These are phyloP conservation scores for Ochotona princeps DNA, from an alignment of 2,113 vertebrate species.

Conservation along the genomic window DNA sequence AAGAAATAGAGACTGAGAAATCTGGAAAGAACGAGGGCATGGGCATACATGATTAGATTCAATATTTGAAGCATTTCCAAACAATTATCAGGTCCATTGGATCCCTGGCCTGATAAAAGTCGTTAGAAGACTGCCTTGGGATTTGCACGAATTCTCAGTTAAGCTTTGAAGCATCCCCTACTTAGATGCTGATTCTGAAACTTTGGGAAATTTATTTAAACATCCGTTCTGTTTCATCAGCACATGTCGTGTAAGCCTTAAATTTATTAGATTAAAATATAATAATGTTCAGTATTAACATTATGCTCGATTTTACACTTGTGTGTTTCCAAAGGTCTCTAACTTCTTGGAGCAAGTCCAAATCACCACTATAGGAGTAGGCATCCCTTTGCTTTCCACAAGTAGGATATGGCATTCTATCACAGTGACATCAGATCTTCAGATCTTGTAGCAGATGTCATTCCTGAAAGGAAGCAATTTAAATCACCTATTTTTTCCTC, in stretches of 20 bases:
- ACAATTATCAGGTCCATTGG: neutral
- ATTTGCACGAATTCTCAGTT: neutral
- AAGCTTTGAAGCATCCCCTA: neutral
- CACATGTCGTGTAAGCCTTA: neutral
- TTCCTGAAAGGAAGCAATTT: neutral
- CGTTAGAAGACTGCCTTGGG: neutral
- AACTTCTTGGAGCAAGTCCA: neutral
- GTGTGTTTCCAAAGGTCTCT: neutral
- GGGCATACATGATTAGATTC: neutral
- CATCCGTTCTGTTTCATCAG: neutral
- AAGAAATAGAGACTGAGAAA: neutral
- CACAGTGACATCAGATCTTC: neutral
- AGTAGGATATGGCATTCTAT: neutral
- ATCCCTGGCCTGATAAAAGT: neutral
- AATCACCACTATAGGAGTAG: neutral
- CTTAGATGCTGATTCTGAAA: neutral
- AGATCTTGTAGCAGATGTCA: neutral
- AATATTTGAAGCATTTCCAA: neutral
- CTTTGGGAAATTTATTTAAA: neutral
- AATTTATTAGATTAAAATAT: neutral
- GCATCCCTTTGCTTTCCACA: neutral
- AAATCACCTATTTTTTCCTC: neutral
- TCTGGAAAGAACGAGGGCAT: neutral
- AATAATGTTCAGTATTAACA: neutral
- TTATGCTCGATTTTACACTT: neutral